phyloP scores from a whole-genome alignment of 2,797 vertebrate genomes.

The Myotis daubentonii region DNA sequence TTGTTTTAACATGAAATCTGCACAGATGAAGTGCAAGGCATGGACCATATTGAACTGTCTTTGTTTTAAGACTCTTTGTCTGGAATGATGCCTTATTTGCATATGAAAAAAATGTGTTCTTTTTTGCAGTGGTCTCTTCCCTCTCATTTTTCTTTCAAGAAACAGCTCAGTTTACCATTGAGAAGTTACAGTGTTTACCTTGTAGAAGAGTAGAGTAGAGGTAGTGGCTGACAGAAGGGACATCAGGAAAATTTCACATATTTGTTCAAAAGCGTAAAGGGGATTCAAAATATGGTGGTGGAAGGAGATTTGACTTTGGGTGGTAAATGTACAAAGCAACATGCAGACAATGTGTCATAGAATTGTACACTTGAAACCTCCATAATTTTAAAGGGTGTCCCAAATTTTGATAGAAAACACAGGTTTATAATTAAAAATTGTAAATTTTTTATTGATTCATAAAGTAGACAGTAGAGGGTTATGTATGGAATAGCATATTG shows the following conservation, averaged over 20 bases:
- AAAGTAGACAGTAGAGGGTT: too few species aligned
- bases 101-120: conserved; percentile 72
- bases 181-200: conserved; percentile 15
- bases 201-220: neutral
- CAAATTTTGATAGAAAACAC: too few species aligned
- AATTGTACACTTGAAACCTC: neutral
- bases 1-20: conserved; percentile 62
- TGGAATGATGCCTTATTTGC: conserved; percentile 68
- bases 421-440: too few species aligned
- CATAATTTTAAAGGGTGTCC: neutral
- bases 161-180: neutral
- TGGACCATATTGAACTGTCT: conserved; percentile 54
- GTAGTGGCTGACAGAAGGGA: neutral
- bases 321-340: neutral
- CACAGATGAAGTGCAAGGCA: conserved; percentile 50
- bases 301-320: neutral
- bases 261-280: neutral
- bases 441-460: too few species aligned
- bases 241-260: neutral
- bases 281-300: neutral
- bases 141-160: conserved; percentile 48
- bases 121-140: conserved; percentile 29
- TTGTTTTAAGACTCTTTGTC: conserved; percentile 69
- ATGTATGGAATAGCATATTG: too few species aligned
- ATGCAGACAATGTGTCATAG: neutral